Evolutionary conservation across 1,140 invertebrate species (phyloP).

Genomic region (Megathymus violae): DNA sequence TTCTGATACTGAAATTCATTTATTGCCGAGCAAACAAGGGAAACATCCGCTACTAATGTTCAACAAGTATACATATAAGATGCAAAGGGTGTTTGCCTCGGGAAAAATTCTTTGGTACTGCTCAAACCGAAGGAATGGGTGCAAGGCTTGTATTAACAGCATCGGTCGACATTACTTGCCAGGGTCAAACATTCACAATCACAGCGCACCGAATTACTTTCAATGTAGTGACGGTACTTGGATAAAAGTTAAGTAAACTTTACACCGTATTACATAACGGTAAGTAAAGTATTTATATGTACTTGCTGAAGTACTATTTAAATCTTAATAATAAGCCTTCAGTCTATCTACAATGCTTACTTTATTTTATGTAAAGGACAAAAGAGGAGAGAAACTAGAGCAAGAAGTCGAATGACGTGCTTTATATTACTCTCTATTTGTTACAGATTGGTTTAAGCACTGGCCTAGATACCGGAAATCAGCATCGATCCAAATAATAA

Average conservation of each 20-base stretch:
- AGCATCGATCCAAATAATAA: not conserved
- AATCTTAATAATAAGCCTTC: too few relatives aligned
- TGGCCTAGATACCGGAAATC: not conserved
- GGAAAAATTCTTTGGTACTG: conserved; percentile 53
- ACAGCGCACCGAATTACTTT: too few relatives aligned
- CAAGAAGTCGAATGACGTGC: conserved; percentile 1
- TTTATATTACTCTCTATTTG: not conserved
- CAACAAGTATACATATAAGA: conserved; percentile 50
- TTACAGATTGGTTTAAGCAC: conserved; percentile 7
- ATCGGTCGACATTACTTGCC: conserved; percentile 18
- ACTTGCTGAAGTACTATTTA: too few relatives aligned
- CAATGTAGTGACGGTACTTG: conserved; percentile 28
- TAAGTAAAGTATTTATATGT: too few relatives aligned
- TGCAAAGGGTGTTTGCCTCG: conserved; percentile 35
- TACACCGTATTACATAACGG: too few relatives aligned
- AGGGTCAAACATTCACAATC: too few relatives aligned
- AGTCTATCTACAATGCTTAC: too few relatives aligned
- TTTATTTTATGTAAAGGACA: too few relatives aligned
- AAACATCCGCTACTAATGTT: conserved; percentile 50
- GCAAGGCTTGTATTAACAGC: conserved; percentile 48
- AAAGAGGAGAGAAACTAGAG: too few relatives aligned
- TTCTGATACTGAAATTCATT: conserved; percentile 6
- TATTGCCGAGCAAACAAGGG: conserved; percentile 42
- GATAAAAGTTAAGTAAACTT: too few relatives aligned
- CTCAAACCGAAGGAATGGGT: too few relatives aligned